Percentiles rank a stretch among this genome's conserved stretches.
These are phyloP conservation scores for Nemoura dubitans DNA, from an alignment of 2,888 invertebrate species.

Conservation along the genomic window DNA sequence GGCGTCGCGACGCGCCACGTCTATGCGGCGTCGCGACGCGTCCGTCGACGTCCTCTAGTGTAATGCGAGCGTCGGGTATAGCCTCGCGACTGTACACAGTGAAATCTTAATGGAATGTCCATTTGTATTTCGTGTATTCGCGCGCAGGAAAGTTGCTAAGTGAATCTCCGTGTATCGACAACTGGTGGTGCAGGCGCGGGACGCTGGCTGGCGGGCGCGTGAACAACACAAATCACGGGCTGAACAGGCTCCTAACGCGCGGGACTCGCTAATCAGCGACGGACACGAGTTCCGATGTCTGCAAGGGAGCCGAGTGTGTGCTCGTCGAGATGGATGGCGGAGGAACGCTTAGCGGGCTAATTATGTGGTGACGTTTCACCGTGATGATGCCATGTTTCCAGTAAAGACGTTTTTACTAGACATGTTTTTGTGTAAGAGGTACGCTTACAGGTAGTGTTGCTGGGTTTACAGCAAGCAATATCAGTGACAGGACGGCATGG, in stretches of 20 bases:
- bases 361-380: not conserved
- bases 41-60: no score
- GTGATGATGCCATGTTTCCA: no score
- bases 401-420: no score
- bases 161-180: conserved; percentile 41
- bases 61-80: not conserved
- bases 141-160: conserved; percentile 35
- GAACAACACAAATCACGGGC: conserved; percentile 29
- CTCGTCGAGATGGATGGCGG: not conserved
- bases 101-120: conserved; percentile 40
- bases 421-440: no score
- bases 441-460: no score
- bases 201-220: not conserved
- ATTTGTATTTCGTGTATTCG: conserved; percentile 37
- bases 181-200: no score
- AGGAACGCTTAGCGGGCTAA: not conserved
- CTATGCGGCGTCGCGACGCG: not conserved
- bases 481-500: no score
- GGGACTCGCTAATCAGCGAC: conserved; percentile 12
- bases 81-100: conserved; percentile 23
- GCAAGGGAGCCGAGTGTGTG: no score
- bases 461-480: no score
- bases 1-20: conserved; percentile 13
- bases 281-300: not conserved
- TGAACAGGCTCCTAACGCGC: not conserved